Percentiles rank a stretch among this genome's conserved stretches.
phyloP scores from a whole-genome alignment of 1,140 invertebrate species.

The Calliopsis andreniformis region DNA sequence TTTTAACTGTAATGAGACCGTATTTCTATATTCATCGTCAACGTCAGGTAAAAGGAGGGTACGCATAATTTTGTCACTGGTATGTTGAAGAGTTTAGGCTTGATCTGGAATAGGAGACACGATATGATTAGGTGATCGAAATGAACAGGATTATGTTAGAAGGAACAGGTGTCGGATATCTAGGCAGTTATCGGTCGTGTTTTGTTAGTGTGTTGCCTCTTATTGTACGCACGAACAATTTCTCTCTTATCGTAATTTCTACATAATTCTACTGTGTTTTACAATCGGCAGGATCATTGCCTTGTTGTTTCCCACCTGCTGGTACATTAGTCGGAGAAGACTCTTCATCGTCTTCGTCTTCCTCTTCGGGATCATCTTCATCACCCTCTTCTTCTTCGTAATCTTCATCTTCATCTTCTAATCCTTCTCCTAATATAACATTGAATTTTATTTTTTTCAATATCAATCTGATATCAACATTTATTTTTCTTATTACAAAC shows the following conservation, averaged over 20 bases:
- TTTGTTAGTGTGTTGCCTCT: constrained; percentile 57
- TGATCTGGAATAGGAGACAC: constrained; percentile 77
- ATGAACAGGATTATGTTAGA: constrained; percentile 60
- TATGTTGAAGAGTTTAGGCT: constrained; percentile 68
- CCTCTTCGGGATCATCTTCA: constrained; percentile 77
- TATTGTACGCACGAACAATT: constrained; percentile 60
- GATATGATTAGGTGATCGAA: constrained; percentile 72
- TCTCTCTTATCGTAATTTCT: constrained; percentile 45
- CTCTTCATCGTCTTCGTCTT: constrained; percentile 77
- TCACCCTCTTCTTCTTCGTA: constrained; percentile 86
- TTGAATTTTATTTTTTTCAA: background rate
- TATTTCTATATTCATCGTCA: constrained; percentile 60
- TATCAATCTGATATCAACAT: too few species aligned
- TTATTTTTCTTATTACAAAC: too few species aligned
- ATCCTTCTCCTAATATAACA: constrained; percentile 84
- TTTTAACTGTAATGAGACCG: constrained; percentile 51
- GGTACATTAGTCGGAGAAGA: constrained; percentile 57
- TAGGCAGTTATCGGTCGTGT: constrained; percentile 66
- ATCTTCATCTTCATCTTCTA: constrained; percentile 90
- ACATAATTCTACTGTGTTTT: constrained; percentile 80
- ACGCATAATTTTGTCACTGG: constrained; percentile 53
- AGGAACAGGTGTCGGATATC: constrained; percentile 63
- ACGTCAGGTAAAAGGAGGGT: constrained; percentile 51
- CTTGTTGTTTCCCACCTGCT: constrained; percentile 65
- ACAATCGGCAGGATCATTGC: constrained; percentile 76